Evolutionary conservation across 2,888 invertebrate genomes (phyloP), one percentile per base, ranked within the genome.

Genomic region (Leptopilina syphax): DNA sequence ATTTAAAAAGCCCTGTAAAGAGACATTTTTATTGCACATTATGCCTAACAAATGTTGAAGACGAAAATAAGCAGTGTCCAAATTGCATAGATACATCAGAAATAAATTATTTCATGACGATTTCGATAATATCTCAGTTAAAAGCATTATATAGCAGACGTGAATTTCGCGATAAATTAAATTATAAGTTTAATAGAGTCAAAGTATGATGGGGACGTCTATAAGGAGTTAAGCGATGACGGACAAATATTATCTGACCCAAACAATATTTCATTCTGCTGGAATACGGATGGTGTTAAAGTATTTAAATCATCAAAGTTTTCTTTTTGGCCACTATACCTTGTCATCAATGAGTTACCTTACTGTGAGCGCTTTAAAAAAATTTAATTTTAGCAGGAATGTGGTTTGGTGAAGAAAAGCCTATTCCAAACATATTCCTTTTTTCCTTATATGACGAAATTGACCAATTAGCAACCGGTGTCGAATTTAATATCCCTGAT

Each of bases 371-470:
- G 60, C 1, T 60, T 60, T 8, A 60, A n/a, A 60, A 60, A 60
- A n/a, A 60, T n/a, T n/a, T 60, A n/a, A 60, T 60, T n/a, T n/a
- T n/a, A 60, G 60, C 60, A 3, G 60, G n/a, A 7, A 60, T 60
- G 60, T 60, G 60, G 60, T 60, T n/a, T 60, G 60, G n/a, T 7
- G 60, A 60, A 18, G 60, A 60, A 60, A 60, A 60, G n/a, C 18
- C 60, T 7, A 4, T n/a, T 12, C 12, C 18, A 4, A 18, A 60
- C 4, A 3, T 60, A 8, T 60, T 60, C 18, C 60, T 60, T n/a
- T 18, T 60, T n/a, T n/a, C 60, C n/a, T n/a, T 60, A 7, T 18
- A 18, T 60, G n/a, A 60, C n/a, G 60, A 60, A n/a, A 6, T 60
- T 4, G 0, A 3, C 3, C 13, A 7, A n/a, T 8, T 60, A 8